Evolutionary conservation across 2,888 invertebrate genomes (phyloP), one percentile per base, ranked within the genome.

Genomic region (Cephalotes varians): DNA sequence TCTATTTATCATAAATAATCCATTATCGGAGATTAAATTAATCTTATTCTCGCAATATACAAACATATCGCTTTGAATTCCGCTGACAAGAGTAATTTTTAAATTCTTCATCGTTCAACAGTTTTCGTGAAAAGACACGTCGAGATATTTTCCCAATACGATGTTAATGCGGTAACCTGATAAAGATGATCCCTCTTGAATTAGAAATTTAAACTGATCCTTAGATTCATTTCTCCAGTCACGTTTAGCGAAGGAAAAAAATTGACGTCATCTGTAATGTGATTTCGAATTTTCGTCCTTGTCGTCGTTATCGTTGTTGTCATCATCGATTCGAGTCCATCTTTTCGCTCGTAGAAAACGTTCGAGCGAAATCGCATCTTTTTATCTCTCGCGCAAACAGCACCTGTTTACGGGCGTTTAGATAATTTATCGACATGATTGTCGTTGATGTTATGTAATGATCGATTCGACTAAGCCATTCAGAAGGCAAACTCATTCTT

Each of bases 231-330:
- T 82, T 81, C 73, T 65, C 85, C 81, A 85, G 92, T 91, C 92
- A 91, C 92, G 92, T 90, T 82, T 47, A 91, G 90, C 87, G 92
- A 91, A 87, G 85, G n/a, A n/a, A n/a, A n/a, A n/a, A n/a, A n/a
- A n/a, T n/a, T n/a, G n/a, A 88, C 86, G 84, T 84, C 85, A 87
- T 84, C 84, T 86, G 87, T 85, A 86, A 90, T 77, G 86, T 85
- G 82, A 83, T 82, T 83, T 67, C 49, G 51, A 67, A 81, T 69
- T 56, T 79, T 79, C 69, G 72, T 72, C 62, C 21, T 74, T 62
- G 37, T 67, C 31, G 1, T 58, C 15, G n/a, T 58, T 1, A 7
- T 77, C 73, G 56, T 83, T 64, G 79, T 72, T 71, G 47, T 82
- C 81, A 40, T 12, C 12, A 40, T 12, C 12, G 83, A 84, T 82